Evolutionary conservation across 2,888 invertebrate species (phyloP), one percentile per base, ranked within the genome.

Genomic region (Corbicula japonica): DNA sequence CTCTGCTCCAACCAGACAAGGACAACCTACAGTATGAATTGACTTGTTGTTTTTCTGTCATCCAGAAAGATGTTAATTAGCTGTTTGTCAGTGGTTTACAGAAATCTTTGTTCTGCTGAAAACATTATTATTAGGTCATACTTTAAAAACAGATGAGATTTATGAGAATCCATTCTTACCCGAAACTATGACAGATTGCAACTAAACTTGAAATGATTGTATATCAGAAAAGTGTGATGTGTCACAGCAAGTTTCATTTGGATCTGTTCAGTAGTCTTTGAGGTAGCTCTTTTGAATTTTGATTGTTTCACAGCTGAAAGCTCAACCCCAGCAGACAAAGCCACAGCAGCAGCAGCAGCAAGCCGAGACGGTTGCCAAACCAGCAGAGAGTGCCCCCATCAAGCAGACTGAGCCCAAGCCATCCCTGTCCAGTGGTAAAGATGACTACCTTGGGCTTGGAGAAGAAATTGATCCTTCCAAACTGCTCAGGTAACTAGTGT

Each of bases 371-470:
- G 15, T 1, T 12, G 35, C 23, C 44, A 26, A 61, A 30, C 32
- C 41, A 38, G 28, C 46, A 70, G 56, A 41, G 50, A 32, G 35
- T 41, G 23, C 48, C 23, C 60, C 46, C 21, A 32, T 41, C 4
- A 60, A 34, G 3, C 63, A 48, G 54, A 12, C 69, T 35, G 70
- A 61, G 34, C n/a, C 71, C 5, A 77, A 69, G 46, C 41, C 54
- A 12, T 61, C 28, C 15, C 38, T 38, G 41, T 28, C 54, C 50
- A 38, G 44, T 26, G 28, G 28, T 21, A 62, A 76, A 41, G 86
- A 86, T 65, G 88, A 89, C 68, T 89, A 89, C 61, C 76, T 90
- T 4, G 88, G 87, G 6, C 83, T 89, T 21, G 89, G 88, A 23
- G 82, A 80, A 18, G 90, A 88, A 58, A 72, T 88, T 18, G 87